Evolutionary conservation across 2,797 vertebrate species (phyloP), one percentile per base, ranked within the genome.

Genomic region (Morus bassanus): DNA sequence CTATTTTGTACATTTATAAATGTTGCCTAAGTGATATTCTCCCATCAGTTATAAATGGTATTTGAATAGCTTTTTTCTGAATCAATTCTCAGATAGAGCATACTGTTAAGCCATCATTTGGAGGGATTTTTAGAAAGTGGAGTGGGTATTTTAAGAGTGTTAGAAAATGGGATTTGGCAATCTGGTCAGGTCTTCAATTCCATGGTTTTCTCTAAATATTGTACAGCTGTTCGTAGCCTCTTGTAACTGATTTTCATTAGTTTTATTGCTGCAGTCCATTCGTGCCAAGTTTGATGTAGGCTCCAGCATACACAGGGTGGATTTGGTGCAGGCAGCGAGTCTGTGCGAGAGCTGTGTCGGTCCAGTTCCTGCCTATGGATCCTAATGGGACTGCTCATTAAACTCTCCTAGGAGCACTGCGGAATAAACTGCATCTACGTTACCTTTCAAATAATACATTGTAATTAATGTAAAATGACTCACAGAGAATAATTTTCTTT

Each of bases 391-490:
- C 74, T 30, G 10, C 72, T 95, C 67, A 39, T 84, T 74, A 96
- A 95, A 85, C 72, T 91, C 45, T 81, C 88, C 86, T 60, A 77
- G 84, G 68, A 95, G 28, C 59, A 28, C 67, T 74, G 72, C 10
- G 7, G 43, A 95, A 88, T 87, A 72, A 94, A 64, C 77, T 90
- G 60, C 51, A 77, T 88, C 67, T 69, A 14, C 39, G 4, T 80
- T 95, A 50, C 80, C 35, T 65, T 95, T 89, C 82, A 96, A 96
- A 92, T 91, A 89, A 56, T 90, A 41, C 37, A 48, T 85, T 93
- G 67, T 93, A 95, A 93, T 95, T 95, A 93, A 83, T 78, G 67
- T 91, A 50, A 94, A 94, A 86, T 96, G 91, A 80, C 77, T 97
- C 83, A 90, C 51, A 46, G 74, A 90, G 94, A 91, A 86, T 91